Conservation (phyloP, 2,797 vertebrate species). For the Graptemys geographica region DNA sequence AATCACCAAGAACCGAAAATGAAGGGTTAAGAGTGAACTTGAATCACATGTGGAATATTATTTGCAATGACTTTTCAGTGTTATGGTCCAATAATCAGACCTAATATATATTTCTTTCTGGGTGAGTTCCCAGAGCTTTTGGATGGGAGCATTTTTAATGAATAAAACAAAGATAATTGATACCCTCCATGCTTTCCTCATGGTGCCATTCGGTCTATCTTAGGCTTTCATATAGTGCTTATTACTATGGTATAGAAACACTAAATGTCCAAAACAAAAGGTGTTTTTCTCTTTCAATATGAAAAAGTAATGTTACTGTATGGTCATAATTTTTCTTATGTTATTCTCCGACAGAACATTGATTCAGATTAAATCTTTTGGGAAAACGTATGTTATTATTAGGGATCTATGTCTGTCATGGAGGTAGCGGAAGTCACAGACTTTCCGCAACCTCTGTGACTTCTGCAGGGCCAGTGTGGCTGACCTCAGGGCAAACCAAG, state of each 20-base stretch:
- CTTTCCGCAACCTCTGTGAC: too few relatives aligned
- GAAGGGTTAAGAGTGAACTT: constrained; percentile 9
- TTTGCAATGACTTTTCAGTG: background rate
- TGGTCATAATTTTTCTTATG: too few relatives aligned
- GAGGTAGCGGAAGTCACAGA: too few relatives aligned
- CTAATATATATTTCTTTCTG: constrained; percentile 8
- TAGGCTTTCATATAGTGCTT: background rate
- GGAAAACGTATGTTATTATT: too few relatives aligned
- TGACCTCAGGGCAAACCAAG: too few relatives aligned
- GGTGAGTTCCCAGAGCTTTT: background rate
- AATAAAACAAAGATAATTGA: background rate
- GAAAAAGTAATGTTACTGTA: too few relatives aligned
- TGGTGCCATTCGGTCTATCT: background rate
- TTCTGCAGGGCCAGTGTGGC: too few relatives aligned
- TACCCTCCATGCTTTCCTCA: background rate
- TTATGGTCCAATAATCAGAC: background rate
- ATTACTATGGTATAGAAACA: background rate
- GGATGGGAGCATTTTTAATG: background rate
- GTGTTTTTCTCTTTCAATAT: background rate
- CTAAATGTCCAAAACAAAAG: background rate
- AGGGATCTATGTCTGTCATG: too few relatives aligned
- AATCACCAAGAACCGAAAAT: constrained; percentile 45
- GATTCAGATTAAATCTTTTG: too few relatives aligned
- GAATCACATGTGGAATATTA: background rate
- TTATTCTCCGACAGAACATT: too few relatives aligned